Percentiles rank a stretch among this genome's conserved stretches.
Conservation (phyloP, 2,888 invertebrate species). For the Drosophila pegasa region DNA sequence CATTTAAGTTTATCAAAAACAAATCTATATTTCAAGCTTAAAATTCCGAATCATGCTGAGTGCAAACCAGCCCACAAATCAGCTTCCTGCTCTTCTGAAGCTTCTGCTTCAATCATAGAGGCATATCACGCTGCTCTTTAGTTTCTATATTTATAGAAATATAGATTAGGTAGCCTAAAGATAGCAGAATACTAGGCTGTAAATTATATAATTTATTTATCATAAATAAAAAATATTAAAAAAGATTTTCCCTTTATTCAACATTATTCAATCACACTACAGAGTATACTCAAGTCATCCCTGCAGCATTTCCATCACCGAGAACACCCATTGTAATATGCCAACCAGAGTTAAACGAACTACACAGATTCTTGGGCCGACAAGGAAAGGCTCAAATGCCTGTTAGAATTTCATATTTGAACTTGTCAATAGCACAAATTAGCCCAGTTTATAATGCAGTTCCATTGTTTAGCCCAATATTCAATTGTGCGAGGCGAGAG, state of each 20-base stretch:
- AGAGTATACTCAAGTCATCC: not conserved
- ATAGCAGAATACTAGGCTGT: too few relatives aligned
- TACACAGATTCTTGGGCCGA: not conserved
- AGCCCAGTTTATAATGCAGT: conserved; percentile 8
- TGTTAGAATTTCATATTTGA: not conserved
- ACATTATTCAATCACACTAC: too few relatives aligned
- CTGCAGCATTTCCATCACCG: not conserved
- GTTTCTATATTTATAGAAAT: too few relatives aligned
- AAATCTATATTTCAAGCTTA: not conserved
- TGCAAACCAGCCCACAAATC: too few relatives aligned
- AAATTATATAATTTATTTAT: too few relatives aligned
- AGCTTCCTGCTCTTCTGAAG: too few relatives aligned
- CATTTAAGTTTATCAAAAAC: not conserved
- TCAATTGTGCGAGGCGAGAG: not conserved
- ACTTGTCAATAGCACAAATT: not conserved
- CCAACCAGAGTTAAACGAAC: not conserved
- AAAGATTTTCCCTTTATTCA: not conserved
- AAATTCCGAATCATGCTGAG: too few relatives aligned
- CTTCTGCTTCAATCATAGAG: too few relatives aligned
- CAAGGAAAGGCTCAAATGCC: not conserved
- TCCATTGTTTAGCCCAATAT: not conserved
- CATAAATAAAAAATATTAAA: too few relatives aligned
- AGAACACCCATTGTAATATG: not conserved
- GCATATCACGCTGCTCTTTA: too few relatives aligned
- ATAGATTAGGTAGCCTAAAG: too few relatives aligned